Percentiles rank a stretch among this genome's conserved stretches.
Conservation (phyloP, 2,888 invertebrate species). For the Rhamphomyia laevipes region DNA sequence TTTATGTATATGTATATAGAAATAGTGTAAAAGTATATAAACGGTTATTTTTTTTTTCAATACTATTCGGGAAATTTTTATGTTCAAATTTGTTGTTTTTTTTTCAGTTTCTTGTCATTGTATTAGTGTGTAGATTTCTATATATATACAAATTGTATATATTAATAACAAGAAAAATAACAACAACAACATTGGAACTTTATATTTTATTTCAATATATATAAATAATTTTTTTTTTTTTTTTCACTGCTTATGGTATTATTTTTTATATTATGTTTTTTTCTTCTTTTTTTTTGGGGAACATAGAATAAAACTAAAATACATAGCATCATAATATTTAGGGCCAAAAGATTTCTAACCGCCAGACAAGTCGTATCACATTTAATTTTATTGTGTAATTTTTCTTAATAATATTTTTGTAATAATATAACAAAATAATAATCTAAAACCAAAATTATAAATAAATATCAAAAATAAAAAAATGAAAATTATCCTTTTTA, state of each 20-base stretch:
- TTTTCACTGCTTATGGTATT: too few relatives aligned
- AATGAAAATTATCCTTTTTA: too few relatives aligned
- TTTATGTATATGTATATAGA: too few relatives aligned
- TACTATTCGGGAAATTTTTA: too few relatives aligned
- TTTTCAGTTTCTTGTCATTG: too few relatives aligned
- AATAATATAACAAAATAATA: too few relatives aligned
- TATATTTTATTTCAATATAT: neutral
- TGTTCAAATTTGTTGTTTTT: too few relatives aligned
- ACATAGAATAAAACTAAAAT: constrained; percentile 16
- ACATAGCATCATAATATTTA: constrained; percentile 25
- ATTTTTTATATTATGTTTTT: neutral
- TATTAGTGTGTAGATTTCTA: neutral
- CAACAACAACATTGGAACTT: neutral
- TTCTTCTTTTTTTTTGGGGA: neutral
- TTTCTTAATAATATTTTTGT: neutral
- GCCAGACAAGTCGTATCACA: constrained; percentile 24
- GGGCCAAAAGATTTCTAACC: constrained; percentile 28
- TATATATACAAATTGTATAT: neutral
- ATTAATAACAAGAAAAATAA: neutral
- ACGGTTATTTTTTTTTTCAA: too few relatives aligned
- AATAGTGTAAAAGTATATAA: too few relatives aligned
- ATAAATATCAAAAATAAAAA: neutral
- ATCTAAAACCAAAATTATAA: neutral
- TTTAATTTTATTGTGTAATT: constrained; percentile 13
- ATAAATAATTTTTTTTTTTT: too few relatives aligned